A percentile compares a stretch with the other conserved stretches of the same genome.
Conservation (phyloP, 2,888 invertebrate species). For the Nomada fucata region DNA sequence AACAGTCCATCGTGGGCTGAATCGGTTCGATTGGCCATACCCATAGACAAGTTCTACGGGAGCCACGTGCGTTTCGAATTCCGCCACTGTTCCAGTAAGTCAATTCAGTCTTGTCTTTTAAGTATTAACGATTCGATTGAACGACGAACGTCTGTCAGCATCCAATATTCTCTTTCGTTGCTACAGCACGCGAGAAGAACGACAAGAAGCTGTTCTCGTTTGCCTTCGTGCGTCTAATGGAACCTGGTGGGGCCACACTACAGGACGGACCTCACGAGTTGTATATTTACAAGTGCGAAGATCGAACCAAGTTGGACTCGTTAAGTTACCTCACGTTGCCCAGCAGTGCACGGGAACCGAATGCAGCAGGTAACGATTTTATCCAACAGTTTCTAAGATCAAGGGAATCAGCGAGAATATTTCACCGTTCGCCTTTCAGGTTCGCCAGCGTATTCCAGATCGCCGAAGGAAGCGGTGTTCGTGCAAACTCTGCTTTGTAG, state of each 20-base stretch:
- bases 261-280: constrained; percentile 95
- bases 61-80: constrained; percentile 96
- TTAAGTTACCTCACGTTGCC: constrained; percentile 85
- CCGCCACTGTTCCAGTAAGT: constrained; percentile 96
- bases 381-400: too few relatives aligned
- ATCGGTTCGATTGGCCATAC: constrained; percentile 93
- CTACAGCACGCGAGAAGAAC: constrained; percentile 92
- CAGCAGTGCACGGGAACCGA: constrained; percentile 81
- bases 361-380: constrained; percentile 72
- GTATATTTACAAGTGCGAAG: constrained; percentile 97
- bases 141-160: not conserved
- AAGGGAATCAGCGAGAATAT: not conserved
- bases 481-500: constrained; percentile 95
- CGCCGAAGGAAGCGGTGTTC: constrained; percentile 93
- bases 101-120: not conserved
- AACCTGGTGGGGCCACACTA: constrained; percentile 94
- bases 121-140: not conserved
- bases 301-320: constrained; percentile 89
- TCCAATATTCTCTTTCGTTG: too few relatives aligned
- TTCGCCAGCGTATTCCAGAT: constrained; percentile 87
- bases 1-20: constrained; percentile 97
- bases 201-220: constrained; percentile 97
- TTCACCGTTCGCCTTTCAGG: constrained; percentile 60
- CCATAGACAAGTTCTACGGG: constrained; percentile 96
- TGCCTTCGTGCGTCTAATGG: constrained; percentile 95